A percentile compares a stretch with the other conserved stretches of the same genome.
Evolutionary conservation across 92 coral and sea anemone genomes (phyloP).

Genomic region (Porites divaricata): DNA sequence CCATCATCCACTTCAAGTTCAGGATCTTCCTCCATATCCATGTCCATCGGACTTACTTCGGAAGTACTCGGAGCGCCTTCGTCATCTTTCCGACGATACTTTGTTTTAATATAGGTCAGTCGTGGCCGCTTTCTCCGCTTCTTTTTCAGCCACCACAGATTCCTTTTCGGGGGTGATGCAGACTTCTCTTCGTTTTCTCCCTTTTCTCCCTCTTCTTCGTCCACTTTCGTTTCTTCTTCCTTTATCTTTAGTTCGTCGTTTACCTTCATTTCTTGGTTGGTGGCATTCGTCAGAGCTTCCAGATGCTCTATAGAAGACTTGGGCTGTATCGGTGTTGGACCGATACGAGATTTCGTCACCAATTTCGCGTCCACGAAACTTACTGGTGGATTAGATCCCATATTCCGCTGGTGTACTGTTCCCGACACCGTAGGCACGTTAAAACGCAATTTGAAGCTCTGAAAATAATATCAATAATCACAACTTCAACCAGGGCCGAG

Average conservation of each 20-base stretch:
- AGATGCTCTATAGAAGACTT: slow-evolving; percentile 46
- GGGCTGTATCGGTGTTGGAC: slow-evolving; percentile 46
- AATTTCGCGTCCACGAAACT: slow-evolving; percentile 40
- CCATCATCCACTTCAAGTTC: slow-evolving; percentile 39
- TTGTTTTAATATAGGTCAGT: slow-evolving; percentile 84
- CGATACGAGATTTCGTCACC: slow-evolving; percentile 21
- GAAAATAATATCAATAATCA: neutral
- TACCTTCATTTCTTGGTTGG: slow-evolving; percentile 38
- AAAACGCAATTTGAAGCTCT: slow-evolving; percentile 33
- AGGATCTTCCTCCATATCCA: slow-evolving; percentile 60
- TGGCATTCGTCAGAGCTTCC: slow-evolving; percentile 38
- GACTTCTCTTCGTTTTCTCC: slow-evolving; percentile 41
- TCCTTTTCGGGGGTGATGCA: slow-evolving; percentile 68
- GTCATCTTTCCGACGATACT: slow-evolving; percentile 86
- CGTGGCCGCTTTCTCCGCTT: slow-evolving; percentile 83
- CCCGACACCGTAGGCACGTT: slow-evolving; percentile 48
- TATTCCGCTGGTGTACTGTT: slow-evolving; percentile 27
- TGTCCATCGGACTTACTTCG: slow-evolving; percentile 57
- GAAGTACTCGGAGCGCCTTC: slow-evolving; percentile 62
- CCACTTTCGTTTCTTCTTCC: slow-evolving; percentile 18
- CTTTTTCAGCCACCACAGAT: slow-evolving; percentile 84
- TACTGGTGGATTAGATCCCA: slow-evolving; percentile 32
- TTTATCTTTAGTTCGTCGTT: slow-evolving; percentile 24
- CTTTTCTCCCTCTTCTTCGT: slow-evolving; percentile 41
- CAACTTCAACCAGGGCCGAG: neutral